phyloP scores from a whole-genome alignment of 1,140 invertebrate species.

The Dinoponera quadriceps region DNA sequence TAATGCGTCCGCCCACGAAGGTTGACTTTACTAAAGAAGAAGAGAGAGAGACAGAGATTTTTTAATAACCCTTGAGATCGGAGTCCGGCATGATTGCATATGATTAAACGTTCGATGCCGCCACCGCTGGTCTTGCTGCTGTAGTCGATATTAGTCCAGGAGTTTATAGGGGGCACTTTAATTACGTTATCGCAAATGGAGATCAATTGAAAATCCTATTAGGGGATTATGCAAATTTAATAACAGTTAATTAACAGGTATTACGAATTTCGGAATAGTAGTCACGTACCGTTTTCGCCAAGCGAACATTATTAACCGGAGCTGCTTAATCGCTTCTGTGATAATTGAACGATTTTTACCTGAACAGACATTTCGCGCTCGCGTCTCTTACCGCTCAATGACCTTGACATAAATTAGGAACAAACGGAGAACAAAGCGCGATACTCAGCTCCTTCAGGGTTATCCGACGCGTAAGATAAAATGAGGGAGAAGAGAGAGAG shows the following conservation, averaged over 20 bases:
- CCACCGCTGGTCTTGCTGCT: neutral
- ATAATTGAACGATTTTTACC: neutral
- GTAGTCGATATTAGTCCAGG: constrained; percentile 12
- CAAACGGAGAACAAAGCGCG: neutral
- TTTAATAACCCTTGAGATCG: constrained; percentile 30
- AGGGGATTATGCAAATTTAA: constrained; percentile 55
- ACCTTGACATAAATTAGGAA: constrained; percentile 26
- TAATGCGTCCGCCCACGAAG: neutral
- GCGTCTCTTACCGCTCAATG: neutral
- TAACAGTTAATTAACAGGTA: constrained; percentile 53
- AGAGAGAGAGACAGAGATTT: no score
- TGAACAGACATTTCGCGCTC: neutral
- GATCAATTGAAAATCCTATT: constrained; percentile 59
- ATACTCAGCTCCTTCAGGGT: constrained; percentile 6
- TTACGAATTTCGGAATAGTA: neutral
- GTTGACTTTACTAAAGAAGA: constrained; percentile 24
- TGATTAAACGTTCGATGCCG: constrained; percentile 29
- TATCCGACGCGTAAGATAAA: constrained; percentile 43
- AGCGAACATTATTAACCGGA: constrained; percentile 5
- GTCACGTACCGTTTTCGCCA: neutral
- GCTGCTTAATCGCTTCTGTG: neutral
- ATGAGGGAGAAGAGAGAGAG: no score
- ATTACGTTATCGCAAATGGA: constrained; percentile 52
- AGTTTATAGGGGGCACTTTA: constrained; percentile 42
- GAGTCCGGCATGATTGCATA: constrained; percentile 23